Evolutionary conservation across 2,888 invertebrate genomes (phyloP).

Genomic region (Zeuzera pyrina): DNA sequence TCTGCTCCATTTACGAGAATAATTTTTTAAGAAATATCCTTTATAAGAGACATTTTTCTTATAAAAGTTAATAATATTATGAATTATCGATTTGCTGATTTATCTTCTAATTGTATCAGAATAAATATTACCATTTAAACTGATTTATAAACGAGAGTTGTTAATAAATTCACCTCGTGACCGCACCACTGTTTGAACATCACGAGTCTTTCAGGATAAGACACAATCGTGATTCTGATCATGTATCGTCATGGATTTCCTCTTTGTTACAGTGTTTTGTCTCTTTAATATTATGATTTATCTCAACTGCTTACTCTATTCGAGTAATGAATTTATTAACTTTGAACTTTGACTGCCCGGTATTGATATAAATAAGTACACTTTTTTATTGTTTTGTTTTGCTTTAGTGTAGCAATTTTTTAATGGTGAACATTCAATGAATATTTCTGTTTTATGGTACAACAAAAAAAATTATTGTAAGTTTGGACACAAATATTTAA

Average conservation of each 20-base stretch:
- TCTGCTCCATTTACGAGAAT: no score
- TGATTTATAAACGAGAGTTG: slow-evolving; percentile 39
- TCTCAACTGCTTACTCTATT: slow-evolving; percentile 26
- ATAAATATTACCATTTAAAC: slow-evolving; percentile 35
- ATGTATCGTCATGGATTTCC: slow-evolving; percentile 23
- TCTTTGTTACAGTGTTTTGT: slow-evolving; percentile 30
- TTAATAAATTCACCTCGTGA: slow-evolving; percentile 62
- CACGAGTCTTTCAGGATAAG: slow-evolving; percentile 27
- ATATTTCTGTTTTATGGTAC: no score
- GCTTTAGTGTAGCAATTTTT: no score
- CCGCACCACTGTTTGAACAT: slow-evolving; percentile 37
- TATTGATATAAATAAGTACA: no score
- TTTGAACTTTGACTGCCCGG: slow-evolving; percentile 20
- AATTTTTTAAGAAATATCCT: no score
- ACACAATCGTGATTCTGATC: slow-evolving; percentile 26
- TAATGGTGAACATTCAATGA: no score
- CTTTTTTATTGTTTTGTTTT: no score
- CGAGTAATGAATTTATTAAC: slow-evolving; percentile 45
- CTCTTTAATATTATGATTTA: slow-evolving; percentile 31
- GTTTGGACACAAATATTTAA: no score
- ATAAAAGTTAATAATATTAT: no score
- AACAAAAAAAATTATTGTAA: no score
- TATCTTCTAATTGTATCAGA: slow-evolving; percentile 36
- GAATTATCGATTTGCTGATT: no score
- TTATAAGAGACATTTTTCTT: no score